Conservation (phyloP, 2,113 vertebrate genomes). For the Elanoides forficatus region DNA sequence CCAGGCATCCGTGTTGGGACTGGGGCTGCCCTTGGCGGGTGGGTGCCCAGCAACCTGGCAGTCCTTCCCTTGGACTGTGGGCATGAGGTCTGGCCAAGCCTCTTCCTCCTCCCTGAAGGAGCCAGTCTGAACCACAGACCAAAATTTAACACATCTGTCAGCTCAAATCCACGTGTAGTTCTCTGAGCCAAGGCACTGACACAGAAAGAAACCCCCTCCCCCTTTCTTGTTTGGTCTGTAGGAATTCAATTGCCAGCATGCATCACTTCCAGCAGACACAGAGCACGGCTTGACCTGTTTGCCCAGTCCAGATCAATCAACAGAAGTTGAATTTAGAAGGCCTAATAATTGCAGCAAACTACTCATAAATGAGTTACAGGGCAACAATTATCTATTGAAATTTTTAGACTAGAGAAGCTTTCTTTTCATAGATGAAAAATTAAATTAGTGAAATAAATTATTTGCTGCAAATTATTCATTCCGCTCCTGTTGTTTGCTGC, state of each 20-base stretch:
- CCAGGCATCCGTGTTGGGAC: background rate
- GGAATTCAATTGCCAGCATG: background rate
- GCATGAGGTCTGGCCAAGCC: background rate
- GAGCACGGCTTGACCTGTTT: background rate
- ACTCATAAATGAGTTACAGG: background rate
- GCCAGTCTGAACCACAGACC: background rate
- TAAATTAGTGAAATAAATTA: background rate
- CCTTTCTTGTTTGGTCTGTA: background rate
- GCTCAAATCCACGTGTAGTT: background rate
- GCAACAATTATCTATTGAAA: background rate
- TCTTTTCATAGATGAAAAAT: background rate
- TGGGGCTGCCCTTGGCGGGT: background rate
- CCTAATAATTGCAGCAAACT: background rate
- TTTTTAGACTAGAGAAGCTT: background rate
- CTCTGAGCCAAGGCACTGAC: background rate
- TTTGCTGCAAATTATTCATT: background rate
- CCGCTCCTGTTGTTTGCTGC: background rate
- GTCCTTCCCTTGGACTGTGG: fast-evolving
- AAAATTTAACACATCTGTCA: constrained; percentile 2
- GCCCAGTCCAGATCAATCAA: background rate
- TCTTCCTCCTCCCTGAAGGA: background rate
- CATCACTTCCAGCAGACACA: background rate
- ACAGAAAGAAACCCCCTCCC: background rate
- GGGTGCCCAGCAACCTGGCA: background rate
- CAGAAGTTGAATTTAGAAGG: background rate